A percentile compares a stretch with the other conserved stretches of the same genome.
Evolutionary conservation across 2,113 vertebrate species (phyloP).

Genomic region (Anthoscopus minutus): DNA sequence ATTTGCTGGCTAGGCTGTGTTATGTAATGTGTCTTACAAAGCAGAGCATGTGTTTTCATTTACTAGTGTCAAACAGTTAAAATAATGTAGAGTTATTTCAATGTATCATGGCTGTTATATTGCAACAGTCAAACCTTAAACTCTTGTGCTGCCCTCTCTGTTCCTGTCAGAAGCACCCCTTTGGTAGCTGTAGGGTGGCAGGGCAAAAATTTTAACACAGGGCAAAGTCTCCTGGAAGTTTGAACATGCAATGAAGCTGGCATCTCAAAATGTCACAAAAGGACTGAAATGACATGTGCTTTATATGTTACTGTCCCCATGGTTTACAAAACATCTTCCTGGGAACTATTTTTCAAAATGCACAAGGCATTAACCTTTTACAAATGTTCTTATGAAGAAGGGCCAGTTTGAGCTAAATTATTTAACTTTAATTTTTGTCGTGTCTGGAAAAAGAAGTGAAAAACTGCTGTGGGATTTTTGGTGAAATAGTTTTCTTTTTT

Average conservation of each 20-base stretch:
- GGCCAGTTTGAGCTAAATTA: background rate
- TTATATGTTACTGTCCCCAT: background rate
- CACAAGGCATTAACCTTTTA: background rate
- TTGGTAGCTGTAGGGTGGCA: background rate
- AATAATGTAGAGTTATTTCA: conserved; percentile 50
- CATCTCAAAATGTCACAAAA: background rate
- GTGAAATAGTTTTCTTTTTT: background rate
- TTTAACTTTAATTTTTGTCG: background rate
- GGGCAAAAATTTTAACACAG: background rate
- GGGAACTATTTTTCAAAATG: background rate
- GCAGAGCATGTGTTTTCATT: conserved; percentile 64
- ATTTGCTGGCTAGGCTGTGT: background rate
- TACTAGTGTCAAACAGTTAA: conserved; percentile 60
- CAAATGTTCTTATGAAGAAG: background rate
- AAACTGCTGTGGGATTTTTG: background rate
- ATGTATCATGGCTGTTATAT: background rate
- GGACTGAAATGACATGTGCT: background rate
- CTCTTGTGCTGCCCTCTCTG: background rate
- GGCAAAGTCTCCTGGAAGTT: background rate
- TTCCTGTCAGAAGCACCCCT: background rate
- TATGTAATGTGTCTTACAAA: conserved; percentile 50
- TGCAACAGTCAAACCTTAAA: background rate
- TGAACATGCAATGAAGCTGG: background rate
- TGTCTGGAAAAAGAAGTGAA: background rate
- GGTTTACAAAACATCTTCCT: background rate